Percentiles rank a stretch among this genome's conserved stretches.
Conservation (phyloP, 2,888 invertebrate genomes). For the Cerceris rybyensis region DNA sequence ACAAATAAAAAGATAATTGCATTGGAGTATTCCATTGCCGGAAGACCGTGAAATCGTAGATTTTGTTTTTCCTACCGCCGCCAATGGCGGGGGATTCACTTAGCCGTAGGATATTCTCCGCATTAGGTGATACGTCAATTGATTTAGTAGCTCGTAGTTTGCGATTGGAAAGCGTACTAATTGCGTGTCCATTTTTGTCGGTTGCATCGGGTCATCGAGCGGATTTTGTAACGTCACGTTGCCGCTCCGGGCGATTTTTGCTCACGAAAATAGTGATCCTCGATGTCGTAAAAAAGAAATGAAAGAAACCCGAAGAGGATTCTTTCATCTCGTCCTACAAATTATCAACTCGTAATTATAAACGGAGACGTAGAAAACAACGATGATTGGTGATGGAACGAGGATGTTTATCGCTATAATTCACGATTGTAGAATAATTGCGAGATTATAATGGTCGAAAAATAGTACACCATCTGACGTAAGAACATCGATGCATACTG, state of each 20-base stretch:
- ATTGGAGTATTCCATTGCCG: too few relatives aligned
- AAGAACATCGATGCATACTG: background rate
- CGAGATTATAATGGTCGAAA: too few relatives aligned
- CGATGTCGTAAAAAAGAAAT: background rate
- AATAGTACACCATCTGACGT: background rate
- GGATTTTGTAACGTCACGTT: background rate
- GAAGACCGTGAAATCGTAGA: background rate
- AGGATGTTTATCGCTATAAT: too few relatives aligned
- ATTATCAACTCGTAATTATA: too few relatives aligned
- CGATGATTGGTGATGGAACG: too few relatives aligned
- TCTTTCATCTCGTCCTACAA: too few relatives aligned
- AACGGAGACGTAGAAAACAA: too few relatives aligned
- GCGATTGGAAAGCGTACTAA: slow-evolving; percentile 31
- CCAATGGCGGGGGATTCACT: background rate
- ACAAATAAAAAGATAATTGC: too few relatives aligned
- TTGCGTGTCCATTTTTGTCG: slow-evolving; percentile 20
- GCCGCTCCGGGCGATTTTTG: background rate
- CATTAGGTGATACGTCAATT: background rate
- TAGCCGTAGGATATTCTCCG: background rate
- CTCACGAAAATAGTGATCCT: background rate
- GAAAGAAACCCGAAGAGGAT: too few relatives aligned
- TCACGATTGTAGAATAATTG: too few relatives aligned
- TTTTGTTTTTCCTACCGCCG: background rate
- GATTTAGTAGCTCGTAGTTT: background rate
- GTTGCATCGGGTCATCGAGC: slow-evolving; percentile 13